Conservation (phyloP, 1,140 invertebrate species). For the Drosophila burlai region DNA sequence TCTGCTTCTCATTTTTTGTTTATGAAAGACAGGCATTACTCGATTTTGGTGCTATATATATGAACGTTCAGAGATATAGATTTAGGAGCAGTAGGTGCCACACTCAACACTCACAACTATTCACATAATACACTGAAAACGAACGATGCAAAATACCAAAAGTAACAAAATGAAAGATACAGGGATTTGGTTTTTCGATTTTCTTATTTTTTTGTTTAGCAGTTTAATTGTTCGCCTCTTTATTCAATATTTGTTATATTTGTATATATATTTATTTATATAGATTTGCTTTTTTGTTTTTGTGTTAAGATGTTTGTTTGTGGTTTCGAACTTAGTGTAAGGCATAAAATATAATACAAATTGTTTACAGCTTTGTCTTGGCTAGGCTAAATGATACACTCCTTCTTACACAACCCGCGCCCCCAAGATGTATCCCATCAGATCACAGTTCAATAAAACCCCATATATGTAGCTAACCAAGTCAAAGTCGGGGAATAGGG, state of each 20-base stretch:
- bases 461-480: constrained; percentile 30
- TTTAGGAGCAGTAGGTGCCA: constrained; percentile 53
- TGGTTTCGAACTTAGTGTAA: constrained; percentile 56
- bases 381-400: constrained; percentile 47
- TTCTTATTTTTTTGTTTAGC: constrained; percentile 6
- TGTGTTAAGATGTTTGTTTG: constrained; percentile 15
- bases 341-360: constrained; percentile 72
- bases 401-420: not conserved
- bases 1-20: constrained; percentile 22
- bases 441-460: constrained; percentile 40
- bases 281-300: constrained; percentile 8
- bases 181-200: constrained; percentile 14
- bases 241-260: constrained; percentile 71
- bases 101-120: constrained; percentile 62
- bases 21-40: constrained; percentile 54
- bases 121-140: constrained; percentile 66
- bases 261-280: constrained; percentile 46
- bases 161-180: constrained; percentile 47
- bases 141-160: constrained; percentile 50
- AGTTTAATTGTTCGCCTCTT: constrained; percentile 50
- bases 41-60: constrained; percentile 44
- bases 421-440: constrained; percentile 30
- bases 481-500: constrained; percentile 26
- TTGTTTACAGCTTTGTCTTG: constrained; percentile 56
- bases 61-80: constrained; percentile 46